Evolutionary conservation across 2,888 invertebrate genomes (phyloP), one percentile per base, ranked within the genome.

Genomic region (Charanyca ferruginea): DNA sequence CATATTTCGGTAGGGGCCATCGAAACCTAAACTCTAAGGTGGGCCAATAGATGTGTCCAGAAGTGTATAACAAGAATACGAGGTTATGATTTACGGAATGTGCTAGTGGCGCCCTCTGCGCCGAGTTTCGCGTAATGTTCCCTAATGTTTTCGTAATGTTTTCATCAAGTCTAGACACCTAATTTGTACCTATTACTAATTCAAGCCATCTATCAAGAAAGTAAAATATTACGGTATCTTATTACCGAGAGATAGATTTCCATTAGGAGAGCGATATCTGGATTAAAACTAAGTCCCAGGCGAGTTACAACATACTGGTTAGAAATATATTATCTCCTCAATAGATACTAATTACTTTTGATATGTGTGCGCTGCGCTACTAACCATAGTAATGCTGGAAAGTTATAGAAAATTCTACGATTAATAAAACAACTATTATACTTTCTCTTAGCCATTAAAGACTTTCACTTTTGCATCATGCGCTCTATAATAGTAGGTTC

Each of bases 361-460:
- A 55, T 59, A 54, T 38, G 49, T 23, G 28, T 52, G 52, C 32
- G 13, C 23, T 49, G 23, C 48, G 20, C n/a, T n/a, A n/a, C n/a
- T n/a, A 45, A 58, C 60, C 45, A 22, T 32, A 7, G 35, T 58
- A 58, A 59, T 63, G 44, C 57, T 67, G 16, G 77, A 69, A 74
- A 73, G 68, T 52, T 53, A 25, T 47, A 63, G 68, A 52, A 76
- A 80, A 77, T 66, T 32, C 55, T 57, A 53, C 42, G 51, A 60
- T 61, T 70, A 62, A 48, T 64, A 64, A 66, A 70, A 59, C 57
- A 53, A 44, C 49, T n/a, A 65, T 70, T 66, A 47, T 45, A 63
- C 72, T 79, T 79, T 81, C 79, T 48, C 66, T 74, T 45, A 4
- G 55, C 9, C 53, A 70, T 69, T 48, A 72, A 28, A 48, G 42